These are phyloP conservation scores for Mirounga angustirostris DNA, from an alignment of 2,113 vertebrate species.

Conservation along the genomic window DNA sequence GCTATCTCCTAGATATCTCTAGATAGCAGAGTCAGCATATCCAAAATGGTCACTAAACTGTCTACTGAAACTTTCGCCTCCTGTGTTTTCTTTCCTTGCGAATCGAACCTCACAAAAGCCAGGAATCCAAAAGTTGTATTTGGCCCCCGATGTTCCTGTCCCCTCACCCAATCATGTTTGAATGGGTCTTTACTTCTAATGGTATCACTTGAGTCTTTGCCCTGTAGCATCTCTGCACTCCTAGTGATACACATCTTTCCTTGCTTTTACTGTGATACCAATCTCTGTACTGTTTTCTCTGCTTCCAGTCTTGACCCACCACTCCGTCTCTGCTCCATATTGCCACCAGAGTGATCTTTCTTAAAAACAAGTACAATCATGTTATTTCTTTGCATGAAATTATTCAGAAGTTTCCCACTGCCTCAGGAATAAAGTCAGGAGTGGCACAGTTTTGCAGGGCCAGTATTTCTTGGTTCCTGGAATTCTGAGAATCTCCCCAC, in stretches of 20 bases:
- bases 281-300: background rate
- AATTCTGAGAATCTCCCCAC: background rate
- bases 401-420: background rate
- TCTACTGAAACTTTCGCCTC: background rate
- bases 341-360: background rate
- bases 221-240: background rate
- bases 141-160: background rate
- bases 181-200: constrained; percentile 6
- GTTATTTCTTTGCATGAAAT: constrained; percentile 24
- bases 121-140: constrained; percentile 29
- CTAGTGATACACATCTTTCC: background rate
- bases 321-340: background rate
- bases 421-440: constrained; percentile 4
- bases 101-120: background rate
- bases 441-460: background rate
- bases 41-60: constrained; percentile 12
- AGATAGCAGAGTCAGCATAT: background rate
- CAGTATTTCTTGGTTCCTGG: background rate
- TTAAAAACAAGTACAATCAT: background rate
- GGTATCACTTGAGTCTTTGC: background rate
- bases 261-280: background rate
- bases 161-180: background rate
- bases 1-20: background rate
- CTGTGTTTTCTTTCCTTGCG: background rate
- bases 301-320: background rate